Evolutionary conservation across 2,113 vertebrate genomes (phyloP).

Genomic region (Zosterops pallidus): DNA sequence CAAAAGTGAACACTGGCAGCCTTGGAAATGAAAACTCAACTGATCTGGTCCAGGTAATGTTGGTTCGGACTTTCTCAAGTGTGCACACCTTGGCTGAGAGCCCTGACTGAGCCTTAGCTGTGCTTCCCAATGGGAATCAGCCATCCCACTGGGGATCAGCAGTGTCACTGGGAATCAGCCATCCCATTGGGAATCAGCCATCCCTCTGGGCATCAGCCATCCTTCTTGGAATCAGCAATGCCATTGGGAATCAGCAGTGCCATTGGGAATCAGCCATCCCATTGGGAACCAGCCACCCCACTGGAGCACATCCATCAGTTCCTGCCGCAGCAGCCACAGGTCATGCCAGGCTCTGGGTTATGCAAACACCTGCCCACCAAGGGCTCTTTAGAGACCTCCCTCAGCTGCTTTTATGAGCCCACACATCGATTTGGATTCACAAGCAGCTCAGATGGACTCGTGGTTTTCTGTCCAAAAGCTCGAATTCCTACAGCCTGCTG

Average conservation of each 20-base stretch:
- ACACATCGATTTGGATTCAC: neutral
- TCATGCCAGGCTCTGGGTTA: rapidly evolving
- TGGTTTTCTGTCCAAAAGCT: neutral
- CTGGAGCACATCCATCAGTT: rapidly evolving
- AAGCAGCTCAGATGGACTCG: neutral
- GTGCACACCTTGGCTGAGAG: neutral
- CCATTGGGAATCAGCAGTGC: neutral
- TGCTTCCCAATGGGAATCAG: neutral
- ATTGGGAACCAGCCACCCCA: neutral
- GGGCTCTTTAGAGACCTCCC: neutral
- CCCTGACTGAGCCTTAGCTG: neutral
- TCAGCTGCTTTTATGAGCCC: neutral
- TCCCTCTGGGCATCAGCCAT: neutral
- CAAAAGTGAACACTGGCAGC: neutral
- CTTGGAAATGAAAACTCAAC: neutral
- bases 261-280: neutral
- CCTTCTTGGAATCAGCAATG: no score
- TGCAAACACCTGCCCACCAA: rapidly evolving
- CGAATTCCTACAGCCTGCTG: neutral
- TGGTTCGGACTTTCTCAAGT: neutral
- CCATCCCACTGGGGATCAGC: neutral
- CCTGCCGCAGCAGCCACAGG: rapidly evolving
- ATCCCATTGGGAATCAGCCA: rapidly evolving
- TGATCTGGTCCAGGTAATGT: neutral
- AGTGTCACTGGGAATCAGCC: neutral